Conservation (phyloP, 1,140 invertebrate species). For the Tribolium castaneum region DNA sequence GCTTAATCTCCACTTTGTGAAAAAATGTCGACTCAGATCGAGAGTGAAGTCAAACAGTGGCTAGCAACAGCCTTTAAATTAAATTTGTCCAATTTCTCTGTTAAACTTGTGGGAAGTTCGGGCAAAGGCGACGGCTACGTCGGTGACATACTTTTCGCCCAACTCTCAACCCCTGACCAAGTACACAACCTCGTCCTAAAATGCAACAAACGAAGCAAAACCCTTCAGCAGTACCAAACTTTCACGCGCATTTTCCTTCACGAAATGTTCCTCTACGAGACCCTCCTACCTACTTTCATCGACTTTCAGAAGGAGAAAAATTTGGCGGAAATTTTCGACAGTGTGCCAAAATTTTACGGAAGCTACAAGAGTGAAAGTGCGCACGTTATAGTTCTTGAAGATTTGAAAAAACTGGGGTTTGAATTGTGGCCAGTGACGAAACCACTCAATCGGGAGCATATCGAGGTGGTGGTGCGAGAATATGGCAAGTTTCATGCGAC, state of each 20-base stretch:
- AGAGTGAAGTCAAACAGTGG: background rate
- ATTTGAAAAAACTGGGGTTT: conserved; percentile 65
- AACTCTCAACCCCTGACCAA: conserved; percentile 55
- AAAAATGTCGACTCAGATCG: background rate
- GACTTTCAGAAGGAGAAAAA: conserved; percentile 51
- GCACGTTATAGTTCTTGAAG: conserved; percentile 68
- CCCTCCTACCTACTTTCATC: conserved; percentile 50
- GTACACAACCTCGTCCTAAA: background rate
- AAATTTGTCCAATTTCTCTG: background rate
- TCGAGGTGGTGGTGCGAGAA: conserved; percentile 64
- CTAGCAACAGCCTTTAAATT: background rate
- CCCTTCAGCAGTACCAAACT: background rate
- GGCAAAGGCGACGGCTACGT: conserved; percentile 50
- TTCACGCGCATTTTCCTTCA: conserved; percentile 41
- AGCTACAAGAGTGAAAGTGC: conserved; percentile 58
- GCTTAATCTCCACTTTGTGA: background rate
- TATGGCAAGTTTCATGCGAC: conserved; percentile 69
- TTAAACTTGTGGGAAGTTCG: background rate
- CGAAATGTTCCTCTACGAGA: conserved; percentile 56
- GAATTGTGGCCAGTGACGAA: conserved; percentile 64
- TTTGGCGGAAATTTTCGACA: conserved; percentile 47
- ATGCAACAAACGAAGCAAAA: background rate
- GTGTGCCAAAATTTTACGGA: conserved; percentile 61
- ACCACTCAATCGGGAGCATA: conserved; percentile 64
- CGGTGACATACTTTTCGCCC: conserved; percentile 38